phyloP scores from a whole-genome alignment of 2,888 invertebrate species.

The Julus scanicus region DNA sequence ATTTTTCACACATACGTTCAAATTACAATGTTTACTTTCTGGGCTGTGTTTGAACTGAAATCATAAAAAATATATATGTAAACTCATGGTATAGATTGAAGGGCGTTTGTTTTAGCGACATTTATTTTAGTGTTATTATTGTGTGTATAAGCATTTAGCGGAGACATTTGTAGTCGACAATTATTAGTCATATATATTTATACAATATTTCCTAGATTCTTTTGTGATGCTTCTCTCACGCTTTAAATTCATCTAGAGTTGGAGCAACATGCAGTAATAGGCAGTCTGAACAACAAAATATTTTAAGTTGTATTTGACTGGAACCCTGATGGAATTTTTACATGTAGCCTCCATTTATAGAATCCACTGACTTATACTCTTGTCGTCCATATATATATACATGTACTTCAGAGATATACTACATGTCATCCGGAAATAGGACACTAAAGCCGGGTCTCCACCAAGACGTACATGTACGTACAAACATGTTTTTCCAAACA shows the following conservation, averaged over 20 bases:
- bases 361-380: no score
- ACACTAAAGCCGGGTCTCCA: no score
- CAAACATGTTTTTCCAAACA: no score
- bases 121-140: constrained; percentile 38
- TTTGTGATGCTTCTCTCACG: neutral
- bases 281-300: no score
- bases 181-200: neutral
- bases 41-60: constrained; percentile 31
- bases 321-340: no score
- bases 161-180: constrained; percentile 39
- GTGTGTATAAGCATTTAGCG: constrained; percentile 32
- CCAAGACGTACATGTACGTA: no score
- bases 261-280: neutral
- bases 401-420: no score
- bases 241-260: neutral
- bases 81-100: constrained; percentile 16
- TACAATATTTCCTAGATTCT: neutral
- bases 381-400: no score
- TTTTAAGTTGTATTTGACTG: no score
- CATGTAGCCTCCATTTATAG: no score
- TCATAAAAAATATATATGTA: constrained; percentile 37
- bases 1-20: constrained; percentile 35
- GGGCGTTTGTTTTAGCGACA: constrained; percentile 42
- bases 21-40: constrained; percentile 38
- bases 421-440: no score